phyloP scores from a whole-genome alignment of 2,113 vertebrate genomes.

The Tricholaema leucomelas region DNA sequence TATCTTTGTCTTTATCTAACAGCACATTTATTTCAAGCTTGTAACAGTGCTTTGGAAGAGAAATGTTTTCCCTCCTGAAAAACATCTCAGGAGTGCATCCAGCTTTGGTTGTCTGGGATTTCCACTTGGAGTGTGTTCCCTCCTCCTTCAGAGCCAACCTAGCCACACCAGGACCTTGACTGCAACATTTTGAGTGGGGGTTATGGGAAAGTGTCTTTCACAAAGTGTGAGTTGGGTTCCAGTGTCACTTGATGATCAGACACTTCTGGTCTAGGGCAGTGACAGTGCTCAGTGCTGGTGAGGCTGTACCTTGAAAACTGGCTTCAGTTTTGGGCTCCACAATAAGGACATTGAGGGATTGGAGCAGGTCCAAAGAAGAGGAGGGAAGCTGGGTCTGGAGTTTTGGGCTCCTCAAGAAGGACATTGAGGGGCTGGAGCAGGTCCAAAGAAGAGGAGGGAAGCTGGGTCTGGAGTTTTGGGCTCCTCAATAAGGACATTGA shows the following conservation, averaged over 20 bases:
- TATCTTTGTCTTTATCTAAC: conserved; percentile 59
- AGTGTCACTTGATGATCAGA: neutral
- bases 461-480: no score
- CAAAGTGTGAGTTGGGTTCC: neutral
- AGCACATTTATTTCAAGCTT: conserved; percentile 41
- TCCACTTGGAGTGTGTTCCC: neutral
- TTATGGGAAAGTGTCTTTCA: neutral
- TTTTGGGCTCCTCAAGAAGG: no score
- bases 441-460: no score
- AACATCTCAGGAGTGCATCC: neutral
- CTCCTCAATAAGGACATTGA: neutral
- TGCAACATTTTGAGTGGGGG: neutral
- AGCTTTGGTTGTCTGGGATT: neutral
- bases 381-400: neutral
- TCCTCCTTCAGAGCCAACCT: neutral
- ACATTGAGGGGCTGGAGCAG: no score
- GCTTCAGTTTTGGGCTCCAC: neutral
- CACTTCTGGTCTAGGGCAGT: neutral
- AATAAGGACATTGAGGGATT: neutral
- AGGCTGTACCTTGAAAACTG: neutral
- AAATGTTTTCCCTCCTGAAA: conserved; percentile 15
- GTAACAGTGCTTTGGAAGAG: conserved; percentile 28
- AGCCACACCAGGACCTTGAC: neutral
- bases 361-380: neutral
- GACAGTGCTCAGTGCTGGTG: neutral